Conservation (phyloP, 2,888 invertebrate genomes). For the Hypselothyrea guttata region DNA sequence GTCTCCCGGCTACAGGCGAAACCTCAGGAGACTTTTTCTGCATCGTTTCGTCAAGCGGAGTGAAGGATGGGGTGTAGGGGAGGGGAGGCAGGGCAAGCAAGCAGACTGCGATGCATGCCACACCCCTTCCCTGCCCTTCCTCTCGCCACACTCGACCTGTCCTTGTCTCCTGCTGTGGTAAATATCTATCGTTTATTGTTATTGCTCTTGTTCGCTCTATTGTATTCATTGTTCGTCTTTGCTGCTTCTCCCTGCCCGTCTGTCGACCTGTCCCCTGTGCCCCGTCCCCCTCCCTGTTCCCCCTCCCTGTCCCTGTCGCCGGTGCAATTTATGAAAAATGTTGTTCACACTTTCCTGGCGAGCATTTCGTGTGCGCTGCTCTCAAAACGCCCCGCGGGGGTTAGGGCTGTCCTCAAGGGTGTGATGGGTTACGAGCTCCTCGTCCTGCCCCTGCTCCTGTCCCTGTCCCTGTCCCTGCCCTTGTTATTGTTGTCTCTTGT, state of each 20-base stretch:
- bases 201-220: conserved; percentile 67
- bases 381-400: conserved; percentile 15
- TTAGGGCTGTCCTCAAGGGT: conserved; percentile 30
- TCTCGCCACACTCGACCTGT: neutral
- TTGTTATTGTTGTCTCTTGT: conserved; percentile 12
- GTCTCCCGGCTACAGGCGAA: conserved; percentile 55
- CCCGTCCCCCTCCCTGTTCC: conserved; percentile 1
- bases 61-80: too few species aligned
- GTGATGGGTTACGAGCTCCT: conserved; percentile 14
- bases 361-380: conserved; percentile 22
- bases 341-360: conserved; percentile 77
- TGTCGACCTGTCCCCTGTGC: conserved; percentile 38
- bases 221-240: conserved; percentile 59
- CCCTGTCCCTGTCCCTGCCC: neutral
- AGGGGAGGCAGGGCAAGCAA: conserved; percentile 10
- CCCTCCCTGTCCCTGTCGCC: conserved; percentile 21
- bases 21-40: conserved; percentile 11
- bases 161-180: conserved; percentile 75
- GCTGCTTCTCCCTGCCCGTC: conserved; percentile 9
- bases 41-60: neutral
- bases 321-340: conserved; percentile 80
- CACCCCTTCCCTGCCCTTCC: neutral
- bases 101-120: conserved; percentile 6
- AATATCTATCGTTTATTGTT: conserved; percentile 76
- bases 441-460: too few species aligned